Evolutionary conservation across 2,797 vertebrate genomes (phyloP).

Genomic region (Phoxinus dragarum): DNA sequence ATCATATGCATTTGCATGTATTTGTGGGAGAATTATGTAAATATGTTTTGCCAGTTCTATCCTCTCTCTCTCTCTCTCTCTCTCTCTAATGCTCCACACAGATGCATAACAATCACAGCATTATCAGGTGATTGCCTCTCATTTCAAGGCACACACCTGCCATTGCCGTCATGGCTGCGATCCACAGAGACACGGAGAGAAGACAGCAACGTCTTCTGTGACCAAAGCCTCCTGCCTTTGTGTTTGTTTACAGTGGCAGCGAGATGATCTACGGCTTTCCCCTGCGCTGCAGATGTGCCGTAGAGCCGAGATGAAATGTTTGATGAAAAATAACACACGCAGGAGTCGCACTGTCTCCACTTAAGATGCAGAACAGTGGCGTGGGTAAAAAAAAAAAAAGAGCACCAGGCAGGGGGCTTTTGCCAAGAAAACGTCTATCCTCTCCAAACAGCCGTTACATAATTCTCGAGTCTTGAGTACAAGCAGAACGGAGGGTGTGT

Average conservation of each 20-base stretch:
- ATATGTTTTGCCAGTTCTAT: slow-evolving; percentile 57
- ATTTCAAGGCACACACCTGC: slow-evolving; percentile 26
- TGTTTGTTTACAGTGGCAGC: slow-evolving; percentile 56
- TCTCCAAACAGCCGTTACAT: slow-evolving; percentile 52
- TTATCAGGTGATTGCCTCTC: slow-evolving; percentile 47
- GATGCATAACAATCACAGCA: slow-evolving; percentile 48
- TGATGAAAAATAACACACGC: slow-evolving; percentile 54
- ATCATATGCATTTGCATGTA: slow-evolving; percentile 80
- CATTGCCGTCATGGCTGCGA: background rate
- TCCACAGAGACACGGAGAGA: slow-evolving; percentile 22
- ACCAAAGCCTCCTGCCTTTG: slow-evolving; percentile 49
- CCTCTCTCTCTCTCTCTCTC: slow-evolving; percentile 9
- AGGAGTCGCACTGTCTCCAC: slow-evolving; percentile 38
- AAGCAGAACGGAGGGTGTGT: slow-evolving; percentile 12
- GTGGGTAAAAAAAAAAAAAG: slow-evolving; percentile 22
- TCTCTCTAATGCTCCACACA: slow-evolving; percentile 58
- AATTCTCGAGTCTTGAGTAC: slow-evolving; percentile 38
- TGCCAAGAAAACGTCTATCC: slow-evolving; percentile 64
- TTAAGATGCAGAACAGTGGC: slow-evolving; percentile 19
- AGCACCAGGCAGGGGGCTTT: slow-evolving; percentile 54
- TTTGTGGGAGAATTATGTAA: slow-evolving; percentile 79
- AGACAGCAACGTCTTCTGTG: slow-evolving; percentile 33
- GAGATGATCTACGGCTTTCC: slow-evolving; percentile 53
- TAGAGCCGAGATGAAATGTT: slow-evolving; percentile 48
- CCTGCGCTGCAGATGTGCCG: slow-evolving; percentile 51